A percentile compares a stretch with the other conserved stretches of the same genome.
phyloP scores from a whole-genome alignment of 2,797 vertebrate species.

The Micromesistius poutassou region DNA sequence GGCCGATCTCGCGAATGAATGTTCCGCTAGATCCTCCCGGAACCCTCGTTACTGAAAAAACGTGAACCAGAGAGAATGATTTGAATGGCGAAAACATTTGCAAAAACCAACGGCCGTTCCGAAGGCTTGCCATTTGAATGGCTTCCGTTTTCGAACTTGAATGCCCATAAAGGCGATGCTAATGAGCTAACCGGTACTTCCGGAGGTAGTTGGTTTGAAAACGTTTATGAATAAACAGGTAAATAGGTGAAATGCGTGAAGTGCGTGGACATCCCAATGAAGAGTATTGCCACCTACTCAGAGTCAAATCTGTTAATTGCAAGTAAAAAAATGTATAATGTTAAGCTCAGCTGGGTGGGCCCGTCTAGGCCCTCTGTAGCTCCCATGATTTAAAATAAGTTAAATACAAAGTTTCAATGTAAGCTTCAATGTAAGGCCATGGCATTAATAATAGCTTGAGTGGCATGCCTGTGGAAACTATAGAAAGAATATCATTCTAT shows the following conservation, averaged over 20 bases:
- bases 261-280: not conserved
- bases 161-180: not conserved
- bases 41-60: slow-evolving; percentile 8
- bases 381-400: not conserved
- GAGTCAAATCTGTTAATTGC: not conserved
- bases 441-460: not conserved
- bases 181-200: not conserved
- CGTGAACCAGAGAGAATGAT: not conserved
- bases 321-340: not conserved
- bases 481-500: not conserved
- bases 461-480: not conserved
- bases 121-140: not conserved
- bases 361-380: not conserved
- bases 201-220: not conserved
- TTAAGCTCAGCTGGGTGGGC: not conserved
- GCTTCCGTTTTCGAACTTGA: not conserved
- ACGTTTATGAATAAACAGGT: not conserved
- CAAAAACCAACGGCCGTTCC: not conserved
- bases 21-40: not conserved
- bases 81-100: slow-evolving; percentile 7
- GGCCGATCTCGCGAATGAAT: slow-evolving; percentile 13
- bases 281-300: not conserved
- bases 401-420: not conserved
- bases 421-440: not conserved
- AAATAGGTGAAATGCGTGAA: not conserved